These are phyloP conservation scores for Penaeus indicus DNA, from an alignment of 1,140 invertebrate species.

Conservation along the genomic window DNA sequence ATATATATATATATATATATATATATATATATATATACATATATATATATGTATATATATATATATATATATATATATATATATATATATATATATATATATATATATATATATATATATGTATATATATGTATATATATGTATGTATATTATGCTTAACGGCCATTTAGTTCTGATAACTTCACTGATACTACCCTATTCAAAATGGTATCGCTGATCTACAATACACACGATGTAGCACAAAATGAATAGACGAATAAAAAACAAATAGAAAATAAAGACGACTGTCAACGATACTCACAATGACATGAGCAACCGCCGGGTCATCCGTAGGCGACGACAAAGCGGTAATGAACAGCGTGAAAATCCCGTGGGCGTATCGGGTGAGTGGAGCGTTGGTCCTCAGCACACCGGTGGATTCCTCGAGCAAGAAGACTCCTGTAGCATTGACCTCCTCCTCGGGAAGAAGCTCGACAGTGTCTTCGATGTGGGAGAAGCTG, in stretches of 20 bases:
- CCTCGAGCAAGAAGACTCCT: slow-evolving; percentile 76
- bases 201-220: too few relatives aligned
- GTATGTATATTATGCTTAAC: too few relatives aligned
- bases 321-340: slow-evolving; percentile 72
- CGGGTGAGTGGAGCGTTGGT: slow-evolving; percentile 79
- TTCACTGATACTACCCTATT: too few relatives aligned
- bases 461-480: slow-evolving; percentile 67
- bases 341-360: slow-evolving; percentile 76
- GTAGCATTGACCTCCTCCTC: slow-evolving; percentile 66
- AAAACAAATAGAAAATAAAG: background rate
- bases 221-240: too few relatives aligned
- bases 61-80: too few relatives aligned
- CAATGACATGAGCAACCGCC: slow-evolving; percentile 61
- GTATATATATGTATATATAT: too few relatives aligned
- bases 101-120: too few relatives aligned
- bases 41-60: too few relatives aligned
- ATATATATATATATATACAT: too few relatives aligned
- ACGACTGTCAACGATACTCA: slow-evolving; percentile 31
- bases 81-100: too few relatives aligned
- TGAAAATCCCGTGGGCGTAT: slow-evolving; percentile 81
- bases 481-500: slow-evolving; percentile 60
- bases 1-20: too few relatives aligned
- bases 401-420: slow-evolving; percentile 78
- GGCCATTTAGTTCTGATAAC: too few relatives aligned
- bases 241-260: background rate